Evolutionary conservation across 2,797 vertebrate genomes (phyloP), one percentile per base, ranked within the genome.

Genomic region (Acanthornis magna): DNA sequence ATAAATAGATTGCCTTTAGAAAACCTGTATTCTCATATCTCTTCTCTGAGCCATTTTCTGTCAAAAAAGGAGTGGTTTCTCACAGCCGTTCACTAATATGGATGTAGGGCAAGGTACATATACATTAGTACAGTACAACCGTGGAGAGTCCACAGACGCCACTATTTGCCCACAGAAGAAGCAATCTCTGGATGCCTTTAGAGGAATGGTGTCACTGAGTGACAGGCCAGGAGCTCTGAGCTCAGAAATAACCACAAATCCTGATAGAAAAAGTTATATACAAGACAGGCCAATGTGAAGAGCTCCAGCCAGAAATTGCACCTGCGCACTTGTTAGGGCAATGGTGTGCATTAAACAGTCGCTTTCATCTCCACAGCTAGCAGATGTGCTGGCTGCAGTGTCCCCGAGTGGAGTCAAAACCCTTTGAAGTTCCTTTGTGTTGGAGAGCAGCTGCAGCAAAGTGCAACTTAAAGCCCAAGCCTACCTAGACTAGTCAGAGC

Each of bases 361-460:
- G 0, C 80, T 93, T 95, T 95, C 62, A 83, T 92, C 85, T 91
- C 79, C 68, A 60, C 61, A 84, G 55, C 47, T 38, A 84, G 85
- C 95, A 96, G 91, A 88, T 91, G 78, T 75, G 65, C 80, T 94
- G 84, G 89, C 91, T 95, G 48, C 68, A 51, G 18, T 68, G 76
- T 75, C 51, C 50, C 62, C 0, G 0, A 27, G n/a, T 50, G 60
- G 73, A 96, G 62, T 81, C 43, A 85, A 89, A 96, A 47, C 30
- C 32, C 58, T 93, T 80, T 89, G 65, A 91, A 93, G 72, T 75
- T 85, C 29, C 50, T 90, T 50, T 66, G 23, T 83, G 57, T 68
- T 78, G 81, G 77, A 92, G 58, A 78, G 55, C 85, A 84, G 81
- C 70, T 95, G 81, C 58, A 88, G 47, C 38, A 85, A 85, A 93